These are phyloP conservation scores for Phyllotreta cruciferae DNA, from an alignment of 2,888 invertebrate genomes.

Conservation along the genomic window DNA sequence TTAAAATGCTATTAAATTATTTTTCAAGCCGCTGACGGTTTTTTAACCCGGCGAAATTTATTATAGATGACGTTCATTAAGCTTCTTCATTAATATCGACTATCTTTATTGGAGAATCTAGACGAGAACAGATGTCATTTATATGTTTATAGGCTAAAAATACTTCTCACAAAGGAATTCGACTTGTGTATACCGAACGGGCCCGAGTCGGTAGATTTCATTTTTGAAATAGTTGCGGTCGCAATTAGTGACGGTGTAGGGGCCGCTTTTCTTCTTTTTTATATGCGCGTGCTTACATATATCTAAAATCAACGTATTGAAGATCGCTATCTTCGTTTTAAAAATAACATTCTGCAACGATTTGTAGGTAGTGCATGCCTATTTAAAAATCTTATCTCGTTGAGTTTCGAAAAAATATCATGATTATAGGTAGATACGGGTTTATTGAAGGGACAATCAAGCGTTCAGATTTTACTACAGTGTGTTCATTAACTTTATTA, in stretches of 20 bases:
- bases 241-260: constrained; percentile 27
- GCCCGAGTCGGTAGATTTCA: constrained; percentile 33
- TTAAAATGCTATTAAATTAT: constrained; percentile 46
- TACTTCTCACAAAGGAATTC: constrained; percentile 39
- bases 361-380: too few species aligned
- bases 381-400: too few species aligned
- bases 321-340: constrained; percentile 18
- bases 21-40: constrained; percentile 41
- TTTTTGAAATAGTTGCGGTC: constrained; percentile 32
- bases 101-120: constrained; percentile 46
- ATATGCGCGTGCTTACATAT: neutral
- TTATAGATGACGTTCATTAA: constrained; percentile 46
- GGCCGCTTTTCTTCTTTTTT: constrained; percentile 17
- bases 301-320: constrained; percentile 21
- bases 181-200: constrained; percentile 30
- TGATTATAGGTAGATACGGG: too few species aligned
- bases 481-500: too few species aligned
- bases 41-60: constrained; percentile 42
- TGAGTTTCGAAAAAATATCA: too few species aligned
- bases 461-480: too few species aligned
- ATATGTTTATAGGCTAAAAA: constrained; percentile 41
- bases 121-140: constrained; percentile 44
- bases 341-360: neutral
- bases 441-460: too few species aligned
- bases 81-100: constrained; percentile 44